Evolutionary conservation across 1,140 invertebrate species (phyloP), one percentile per base, ranked within the genome.

Genomic region (Drosophila nigromelanica): DNA sequence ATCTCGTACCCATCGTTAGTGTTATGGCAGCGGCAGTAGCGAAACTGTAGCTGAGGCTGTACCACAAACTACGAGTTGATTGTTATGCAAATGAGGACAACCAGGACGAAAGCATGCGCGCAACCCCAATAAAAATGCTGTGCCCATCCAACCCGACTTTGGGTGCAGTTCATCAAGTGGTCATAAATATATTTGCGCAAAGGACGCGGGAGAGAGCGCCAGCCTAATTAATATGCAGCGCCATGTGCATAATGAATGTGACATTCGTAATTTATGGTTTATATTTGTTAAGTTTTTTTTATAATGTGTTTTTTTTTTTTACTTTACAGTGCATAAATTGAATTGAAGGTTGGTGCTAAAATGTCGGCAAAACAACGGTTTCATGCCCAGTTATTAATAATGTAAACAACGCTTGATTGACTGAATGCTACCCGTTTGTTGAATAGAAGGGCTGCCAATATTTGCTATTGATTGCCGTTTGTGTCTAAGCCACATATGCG

Each of bases 171-270:
- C 83, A 89, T 89, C 85, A 89, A 89, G 83, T 89, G 83, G 73
- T 89, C 85, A 89, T 89, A 89, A 89, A 89, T 89, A 82, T 89
- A 74, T 68, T 68, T 42, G 42, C 18, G 27, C 24, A 58, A 50
- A 30, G 42, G 27, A 56, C 18, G 50, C 8, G 33, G 10, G 33
- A 10, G 7, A 35, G 33, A 51, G 60, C 43, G 47, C 37, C 75
- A 45, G 40, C 62, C 83, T 89, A 89, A 89, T 89, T 89, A 89
- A 64, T 89, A 89, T 89, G 85, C 83, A 89, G 85, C 73, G 83
- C 76, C 83, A 89, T 89, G 85, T 89, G 83, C 83, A 83, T 89
- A 89, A 89, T 89, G 85, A 89, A 89, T 73, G 50, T 89, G 83
- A 89, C 85, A 83, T 89, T 89, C 48, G 80, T 89, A 89, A 89